Evolutionary conservation across 92 coral and sea anemone species (phyloP).

Genomic region (Zoanthus solanderi): DNA sequence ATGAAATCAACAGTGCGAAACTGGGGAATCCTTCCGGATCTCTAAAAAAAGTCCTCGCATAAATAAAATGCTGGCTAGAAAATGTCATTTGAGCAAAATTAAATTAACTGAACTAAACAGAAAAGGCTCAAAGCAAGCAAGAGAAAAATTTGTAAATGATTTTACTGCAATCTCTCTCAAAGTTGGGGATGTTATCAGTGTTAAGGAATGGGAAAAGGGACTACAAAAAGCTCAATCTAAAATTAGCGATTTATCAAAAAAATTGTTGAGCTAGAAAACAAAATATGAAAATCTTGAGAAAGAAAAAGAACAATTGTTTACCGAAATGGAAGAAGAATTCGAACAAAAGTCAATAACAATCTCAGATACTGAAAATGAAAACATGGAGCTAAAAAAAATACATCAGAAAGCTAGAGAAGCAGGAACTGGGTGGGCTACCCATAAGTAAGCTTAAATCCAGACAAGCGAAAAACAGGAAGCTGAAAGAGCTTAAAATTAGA

Average conservation of each 20-base stretch:
- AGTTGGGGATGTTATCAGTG: slow-evolving; percentile 30
- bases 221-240: not conserved
- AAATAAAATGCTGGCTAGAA: not conserved
- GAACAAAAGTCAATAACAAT: not conserved
- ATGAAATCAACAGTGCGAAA: not conserved
- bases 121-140: slow-evolving; percentile 3
- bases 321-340: slow-evolving; percentile 14
- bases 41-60: not conserved
- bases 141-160: slow-evolving; percentile 6
- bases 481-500: slow-evolving; percentile 52
- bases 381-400: slow-evolving; percentile 46
- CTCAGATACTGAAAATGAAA: slow-evolving; percentile 25
- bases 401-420: slow-evolving; percentile 60
- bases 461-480: slow-evolving; percentile 59
- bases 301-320: slow-evolving; percentile 21
- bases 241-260: slow-evolving; percentile 12
- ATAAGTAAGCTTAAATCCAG: slow-evolving; percentile 59
- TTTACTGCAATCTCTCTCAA: not conserved
- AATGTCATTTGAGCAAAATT: not conserved
- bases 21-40: not conserved
- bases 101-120: slow-evolving; percentile 13
- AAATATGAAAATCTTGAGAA: slow-evolving; percentile 39
- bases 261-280: slow-evolving; percentile 22
- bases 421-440: slow-evolving; percentile 32
- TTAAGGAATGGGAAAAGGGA: slow-evolving; percentile 29